A percentile compares a stretch with the other conserved stretches of the same genome.
phyloP scores from a whole-genome alignment of 2,113 vertebrate genomes.

The Pleuronectes platessa region DNA sequence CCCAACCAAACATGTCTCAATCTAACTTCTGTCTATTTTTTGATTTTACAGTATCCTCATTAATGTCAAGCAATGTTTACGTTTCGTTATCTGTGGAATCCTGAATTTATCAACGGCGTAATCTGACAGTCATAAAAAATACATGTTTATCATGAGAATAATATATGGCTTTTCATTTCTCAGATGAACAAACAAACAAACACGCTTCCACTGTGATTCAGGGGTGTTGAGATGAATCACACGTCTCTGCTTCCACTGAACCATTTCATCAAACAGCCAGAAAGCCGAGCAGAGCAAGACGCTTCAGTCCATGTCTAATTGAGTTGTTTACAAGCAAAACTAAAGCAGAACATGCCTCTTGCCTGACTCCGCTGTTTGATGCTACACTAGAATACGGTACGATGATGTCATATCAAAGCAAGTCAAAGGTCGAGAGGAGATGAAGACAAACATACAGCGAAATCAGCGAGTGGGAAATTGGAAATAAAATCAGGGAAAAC shows the following conservation, averaged over 20 bases:
- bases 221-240: slow-evolving; percentile 57
- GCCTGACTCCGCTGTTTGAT: slow-evolving; percentile 61
- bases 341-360: slow-evolving; percentile 71
- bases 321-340: slow-evolving; percentile 62
- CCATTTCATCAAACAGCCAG: slow-evolving; percentile 66
- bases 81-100: slow-evolving; percentile 6
- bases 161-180: slow-evolving; percentile 38
- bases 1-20: no score
- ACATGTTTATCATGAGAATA: slow-evolving; percentile 11
- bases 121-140: slow-evolving; percentile 3
- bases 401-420: slow-evolving; percentile 57
- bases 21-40: neutral
- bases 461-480: slow-evolving; percentile 50
- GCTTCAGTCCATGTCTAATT: slow-evolving; percentile 60
- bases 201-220: slow-evolving; percentile 49
- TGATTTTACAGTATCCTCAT: neutral
- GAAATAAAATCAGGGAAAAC: slow-evolving; percentile 38
- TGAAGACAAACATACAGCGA: slow-evolving; percentile 48
- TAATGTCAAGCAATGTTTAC: neutral
- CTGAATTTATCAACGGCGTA: neutral
- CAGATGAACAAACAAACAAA: slow-evolving; percentile 44
- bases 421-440: slow-evolving; percentile 43
- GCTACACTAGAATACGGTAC: slow-evolving; percentile 55
- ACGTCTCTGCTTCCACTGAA: slow-evolving; percentile 55
- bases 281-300: slow-evolving; percentile 54